Evolutionary conservation across 1,140 invertebrate species (phyloP).

Genomic region (Drosophila guanche): DNA sequence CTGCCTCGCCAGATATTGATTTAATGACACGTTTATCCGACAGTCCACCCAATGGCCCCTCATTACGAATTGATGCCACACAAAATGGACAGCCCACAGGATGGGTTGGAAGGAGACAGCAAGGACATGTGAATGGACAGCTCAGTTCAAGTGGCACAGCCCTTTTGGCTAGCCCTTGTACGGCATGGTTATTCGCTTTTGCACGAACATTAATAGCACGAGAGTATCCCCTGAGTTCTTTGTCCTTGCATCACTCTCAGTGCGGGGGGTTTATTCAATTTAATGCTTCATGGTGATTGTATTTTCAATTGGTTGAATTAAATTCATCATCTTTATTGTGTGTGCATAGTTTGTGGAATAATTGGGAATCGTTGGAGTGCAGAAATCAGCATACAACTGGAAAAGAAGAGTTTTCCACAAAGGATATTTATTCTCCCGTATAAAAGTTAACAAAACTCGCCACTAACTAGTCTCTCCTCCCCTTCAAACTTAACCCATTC

Average conservation of each 20-base stretch:
- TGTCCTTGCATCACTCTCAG: too few relatives aligned
- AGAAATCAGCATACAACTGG: too few relatives aligned
- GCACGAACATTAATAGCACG: conserved; percentile 7
- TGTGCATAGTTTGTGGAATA: too few relatives aligned
- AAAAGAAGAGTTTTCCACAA: too few relatives aligned
- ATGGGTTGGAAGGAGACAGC: background rate
- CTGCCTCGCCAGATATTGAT: conserved; percentile 49
- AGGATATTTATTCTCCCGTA: too few relatives aligned
- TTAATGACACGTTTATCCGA: conserved; percentile 53
- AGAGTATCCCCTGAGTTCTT: too few relatives aligned
- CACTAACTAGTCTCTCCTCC: background rate
- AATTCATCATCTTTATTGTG: too few relatives aligned
- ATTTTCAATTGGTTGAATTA: too few relatives aligned
- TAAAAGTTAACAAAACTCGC: background rate
- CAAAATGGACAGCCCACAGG: conserved; percentile 26
- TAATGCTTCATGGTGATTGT: too few relatives aligned
- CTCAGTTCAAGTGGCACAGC: conserved; percentile 32
- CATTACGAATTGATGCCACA: conserved; percentile 59
- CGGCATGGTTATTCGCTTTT: background rate
- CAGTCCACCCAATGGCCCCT: conserved; percentile 19
- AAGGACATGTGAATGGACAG: conserved; percentile 33
- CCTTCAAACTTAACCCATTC: background rate
- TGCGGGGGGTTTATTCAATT: background rate
- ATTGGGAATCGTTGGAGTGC: too few relatives aligned
- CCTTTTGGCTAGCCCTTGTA: conserved; percentile 6